phyloP scores from a whole-genome alignment of 2,113 vertebrate genomes.

The Dicrurus megarhynchus region DNA sequence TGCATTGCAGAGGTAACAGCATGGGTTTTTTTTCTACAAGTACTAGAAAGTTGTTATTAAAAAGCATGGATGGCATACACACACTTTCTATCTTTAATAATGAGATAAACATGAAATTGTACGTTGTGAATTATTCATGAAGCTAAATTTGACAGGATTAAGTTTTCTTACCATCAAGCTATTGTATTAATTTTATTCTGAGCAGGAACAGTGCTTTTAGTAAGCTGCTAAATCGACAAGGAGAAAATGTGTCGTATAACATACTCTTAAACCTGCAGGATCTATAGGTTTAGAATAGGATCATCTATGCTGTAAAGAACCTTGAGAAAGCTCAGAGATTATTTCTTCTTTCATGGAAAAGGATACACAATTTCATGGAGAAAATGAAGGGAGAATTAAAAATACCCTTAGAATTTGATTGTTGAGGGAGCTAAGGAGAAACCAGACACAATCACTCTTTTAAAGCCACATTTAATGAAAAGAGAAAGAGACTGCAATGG shows the following conservation, averaged over 20 bases:
- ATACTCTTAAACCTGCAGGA: not conserved
- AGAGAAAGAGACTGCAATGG: not conserved
- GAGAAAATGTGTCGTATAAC: not conserved
- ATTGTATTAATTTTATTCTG: not conserved
- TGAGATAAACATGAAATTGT: not conserved
- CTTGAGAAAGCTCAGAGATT: not conserved
- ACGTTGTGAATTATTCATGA: not conserved
- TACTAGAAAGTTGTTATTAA: not conserved
- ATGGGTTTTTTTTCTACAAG: not conserved
- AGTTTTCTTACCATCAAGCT: not conserved
- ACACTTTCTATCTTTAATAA: not conserved
- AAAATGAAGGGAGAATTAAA: not conserved
- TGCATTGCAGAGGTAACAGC: not conserved
- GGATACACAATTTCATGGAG: not conserved
- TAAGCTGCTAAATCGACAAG: not conserved
- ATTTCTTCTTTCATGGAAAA: not conserved
- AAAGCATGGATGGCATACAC: not conserved
- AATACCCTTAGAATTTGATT: not conserved
- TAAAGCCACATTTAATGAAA: not conserved
- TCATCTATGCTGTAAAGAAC: not conserved
- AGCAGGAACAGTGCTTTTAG: not conserved
- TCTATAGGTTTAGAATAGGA: not conserved
- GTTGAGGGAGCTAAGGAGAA: not conserved
- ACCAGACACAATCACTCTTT: not conserved
- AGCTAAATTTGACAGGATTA: not conserved